Evolutionary conservation across 2,797 vertebrate genomes (phyloP).

Genomic region (Cuniculus paca): DNA sequence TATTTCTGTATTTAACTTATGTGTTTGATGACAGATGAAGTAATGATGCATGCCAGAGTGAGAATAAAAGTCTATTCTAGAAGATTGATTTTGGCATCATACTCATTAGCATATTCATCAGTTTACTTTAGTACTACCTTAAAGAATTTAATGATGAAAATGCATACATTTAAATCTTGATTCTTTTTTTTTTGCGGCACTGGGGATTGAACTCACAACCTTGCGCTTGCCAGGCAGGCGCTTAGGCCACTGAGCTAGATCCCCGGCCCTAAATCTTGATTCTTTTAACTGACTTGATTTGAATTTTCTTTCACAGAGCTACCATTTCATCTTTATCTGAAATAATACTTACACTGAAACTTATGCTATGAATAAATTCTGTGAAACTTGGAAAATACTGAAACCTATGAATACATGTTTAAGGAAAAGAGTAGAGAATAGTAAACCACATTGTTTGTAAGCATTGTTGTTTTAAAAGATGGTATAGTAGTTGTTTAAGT

Average conservation of each 20-base stretch:
- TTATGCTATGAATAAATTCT: constrained; percentile 36
- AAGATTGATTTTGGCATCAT: neutral
- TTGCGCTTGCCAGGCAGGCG: too few species aligned
- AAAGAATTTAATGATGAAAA: neutral
- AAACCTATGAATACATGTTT: constrained; percentile 24
- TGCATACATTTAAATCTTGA: constrained; percentile 13
- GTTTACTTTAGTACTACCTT: neutral
- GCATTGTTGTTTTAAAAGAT: neutral
- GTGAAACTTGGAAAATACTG: constrained; percentile 35
- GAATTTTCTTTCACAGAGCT: neutral
- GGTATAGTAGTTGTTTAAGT: neutral
- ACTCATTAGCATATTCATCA: neutral
- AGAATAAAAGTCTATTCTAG: neutral
- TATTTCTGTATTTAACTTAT: constrained; percentile 80
- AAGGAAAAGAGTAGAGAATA: neutral
- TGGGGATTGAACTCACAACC: too few species aligned
- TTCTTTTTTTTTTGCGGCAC: too few species aligned
- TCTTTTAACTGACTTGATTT: constrained; percentile 35
- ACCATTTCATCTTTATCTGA: neutral
- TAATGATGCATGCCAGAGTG: constrained; percentile 18
- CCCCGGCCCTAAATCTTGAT: constrained; percentile 50
- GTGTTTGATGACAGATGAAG: constrained; percentile 70
- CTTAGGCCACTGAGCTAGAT: too few species aligned
- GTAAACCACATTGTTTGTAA: constrained; percentile 29
- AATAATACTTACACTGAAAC: constrained; percentile 32